Evolutionary conservation across 1,140 invertebrate genomes (phyloP), one percentile per base, ranked within the genome.

Genomic region (Drosophila carrolli): DNA sequence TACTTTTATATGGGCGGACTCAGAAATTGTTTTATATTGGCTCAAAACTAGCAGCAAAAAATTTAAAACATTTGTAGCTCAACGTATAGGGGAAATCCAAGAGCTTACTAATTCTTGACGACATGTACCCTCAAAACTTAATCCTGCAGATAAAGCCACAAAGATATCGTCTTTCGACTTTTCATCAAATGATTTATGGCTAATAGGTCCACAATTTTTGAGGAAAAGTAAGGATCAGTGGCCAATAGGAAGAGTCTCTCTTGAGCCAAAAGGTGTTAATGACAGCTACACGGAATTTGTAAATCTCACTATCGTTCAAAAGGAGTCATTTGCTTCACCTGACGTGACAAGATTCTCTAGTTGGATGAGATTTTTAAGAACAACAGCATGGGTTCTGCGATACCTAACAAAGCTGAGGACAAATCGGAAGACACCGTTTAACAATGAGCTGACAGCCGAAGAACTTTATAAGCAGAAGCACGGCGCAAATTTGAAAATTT

Each of bases 91-190:
- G 0, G 78, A 91, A 58, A 78, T 91, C 2, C 71, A 82, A 41
- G 82, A 83, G 14, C 16, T 78, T 6, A 83, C 84, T 13, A 56
- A 61, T 11, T n/a, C 57, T 29, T 90, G 81, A 81, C 47, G 61
- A 29, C 71, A 80, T 47, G 77, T 58, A 11, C 29, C 29, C 8
- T 53, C 29, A 14, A 37, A 53, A 14, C 9, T 37, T 9, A 37
- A 53, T n/a, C 62, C 75, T 9, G 84, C 88, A 9, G 84, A 85
- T 44, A 10, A 79, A 3, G 78, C 92, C 1, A 92, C 93, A 10
- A 58, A 79, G 74, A 72, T 58, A 48, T 29, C 68, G 16, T 37
- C 35, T 0, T 5, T 65, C 13, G 46, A 67, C 19, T 67, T 50
- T 10, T 27, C 16, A 32, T 23, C 13, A 27, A 58, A 67, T n/a